A percentile compares a stretch with the other conserved stretches of the same genome.
These are phyloP conservation scores for Seladonia tumulorum DNA, from an alignment of 2,888 invertebrate genomes.

Conservation along the genomic window DNA sequence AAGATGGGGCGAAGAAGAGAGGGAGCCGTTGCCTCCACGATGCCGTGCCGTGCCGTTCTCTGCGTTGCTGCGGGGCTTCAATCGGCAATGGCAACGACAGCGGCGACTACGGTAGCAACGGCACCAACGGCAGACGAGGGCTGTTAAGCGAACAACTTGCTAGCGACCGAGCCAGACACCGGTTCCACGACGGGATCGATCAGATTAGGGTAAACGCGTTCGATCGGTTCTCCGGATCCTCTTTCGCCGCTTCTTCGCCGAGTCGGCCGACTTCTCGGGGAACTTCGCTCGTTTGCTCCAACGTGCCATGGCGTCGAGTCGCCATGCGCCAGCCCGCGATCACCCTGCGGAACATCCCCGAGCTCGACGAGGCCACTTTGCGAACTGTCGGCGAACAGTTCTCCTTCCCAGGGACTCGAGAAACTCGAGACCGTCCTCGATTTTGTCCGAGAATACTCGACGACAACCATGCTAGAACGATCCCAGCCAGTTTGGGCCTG, in stretches of 20 bases:
- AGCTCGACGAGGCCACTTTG: slow-evolving; percentile 34
- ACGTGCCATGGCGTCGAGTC: neutral
- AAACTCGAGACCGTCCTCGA: slow-evolving; percentile 7
- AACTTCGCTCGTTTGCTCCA: slow-evolving; percentile 39
- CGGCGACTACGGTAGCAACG: neutral
- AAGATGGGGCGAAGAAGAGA: neutral
- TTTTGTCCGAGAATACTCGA: slow-evolving; percentile 5
- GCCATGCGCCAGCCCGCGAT: neutral
- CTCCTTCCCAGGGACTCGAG: neutral
- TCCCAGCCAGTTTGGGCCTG: neutral
- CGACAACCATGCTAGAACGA: slow-evolving; percentile 37
- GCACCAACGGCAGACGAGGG: neutral
- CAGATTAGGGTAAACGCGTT: slow-evolving; percentile 32
- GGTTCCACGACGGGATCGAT: slow-evolving; percentile 8
- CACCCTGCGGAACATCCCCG: slow-evolving; percentile 6
- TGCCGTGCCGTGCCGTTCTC: neutral
- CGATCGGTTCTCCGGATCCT: slow-evolving; percentile 23
- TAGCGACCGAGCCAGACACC: neutral
- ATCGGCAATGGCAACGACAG: slow-evolving; percentile 22
- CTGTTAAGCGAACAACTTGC: slow-evolving; percentile 29
- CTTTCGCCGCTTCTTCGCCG: slow-evolving; percentile 20
- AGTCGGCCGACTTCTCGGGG: neutral
- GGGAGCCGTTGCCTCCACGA: neutral
- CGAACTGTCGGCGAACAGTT: slow-evolving; percentile 24
- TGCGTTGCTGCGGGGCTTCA: slow-evolving; percentile 39